Conservation (phyloP, 2,113 vertebrate species). For the Cryptotis parvus region DNA sequence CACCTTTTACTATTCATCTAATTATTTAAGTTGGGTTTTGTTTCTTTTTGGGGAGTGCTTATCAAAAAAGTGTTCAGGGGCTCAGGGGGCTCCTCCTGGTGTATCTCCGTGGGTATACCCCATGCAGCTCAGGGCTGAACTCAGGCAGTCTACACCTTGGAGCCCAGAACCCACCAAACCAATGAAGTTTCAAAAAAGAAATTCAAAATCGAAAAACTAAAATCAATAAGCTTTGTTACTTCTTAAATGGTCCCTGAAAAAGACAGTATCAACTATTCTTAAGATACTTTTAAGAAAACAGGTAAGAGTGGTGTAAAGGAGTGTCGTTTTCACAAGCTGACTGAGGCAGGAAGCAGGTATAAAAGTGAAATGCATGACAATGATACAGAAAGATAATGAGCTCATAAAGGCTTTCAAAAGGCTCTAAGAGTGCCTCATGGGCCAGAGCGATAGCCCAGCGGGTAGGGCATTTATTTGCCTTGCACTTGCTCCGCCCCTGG, state of each 20-base stretch:
- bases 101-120: background rate
- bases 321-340: background rate
- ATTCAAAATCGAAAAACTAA: background rate
- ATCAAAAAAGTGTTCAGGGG: too few relatives aligned
- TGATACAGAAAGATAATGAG: background rate
- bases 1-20: too few relatives aligned
- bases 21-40: too few relatives aligned
- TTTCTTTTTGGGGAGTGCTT: too few relatives aligned
- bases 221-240: constrained; percentile 12
- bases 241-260: background rate
- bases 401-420: background rate
- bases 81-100: too few relatives aligned
- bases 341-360: background rate
- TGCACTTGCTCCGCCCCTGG: too few relatives aligned
- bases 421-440: background rate
- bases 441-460: too few relatives aligned
- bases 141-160: too few relatives aligned
- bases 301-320: background rate
- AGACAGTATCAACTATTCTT: background rate
- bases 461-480: too few relatives aligned
- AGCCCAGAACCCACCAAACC: too few relatives aligned
- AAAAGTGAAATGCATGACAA: background rate
- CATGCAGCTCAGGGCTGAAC: too few relatives aligned
- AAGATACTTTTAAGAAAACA: background rate
- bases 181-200: background rate